phyloP scores from a whole-genome alignment of 1,140 invertebrate genomes.

The Arion vulgaris region DNA sequence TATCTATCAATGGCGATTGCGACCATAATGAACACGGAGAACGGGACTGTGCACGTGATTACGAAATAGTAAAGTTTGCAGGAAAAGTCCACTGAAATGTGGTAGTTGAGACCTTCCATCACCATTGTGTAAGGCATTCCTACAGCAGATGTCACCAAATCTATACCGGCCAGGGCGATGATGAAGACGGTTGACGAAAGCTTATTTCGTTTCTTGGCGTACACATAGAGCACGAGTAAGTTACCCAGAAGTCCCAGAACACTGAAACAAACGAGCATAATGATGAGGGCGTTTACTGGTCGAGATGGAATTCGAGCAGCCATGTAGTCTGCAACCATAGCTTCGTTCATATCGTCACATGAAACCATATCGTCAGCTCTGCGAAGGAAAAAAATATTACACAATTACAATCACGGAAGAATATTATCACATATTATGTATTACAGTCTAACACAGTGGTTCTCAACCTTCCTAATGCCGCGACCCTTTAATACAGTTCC shows the following conservation, averaged over 20 bases:
- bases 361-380: not conserved
- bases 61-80: slow-evolving; percentile 70
- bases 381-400: not conserved
- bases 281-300: slow-evolving; percentile 46
- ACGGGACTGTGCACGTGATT: slow-evolving; percentile 68
- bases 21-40: slow-evolving; percentile 71
- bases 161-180: slow-evolving; percentile 66
- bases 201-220: slow-evolving; percentile 65
- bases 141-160: slow-evolving; percentile 65
- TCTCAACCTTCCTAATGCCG: too few species aligned
- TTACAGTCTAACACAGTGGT: too few species aligned
- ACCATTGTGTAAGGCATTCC: slow-evolving; percentile 67
- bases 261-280: slow-evolving; percentile 60
- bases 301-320: not conserved
- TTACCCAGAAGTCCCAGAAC: slow-evolving; percentile 68
- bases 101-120: slow-evolving; percentile 55
- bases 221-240: slow-evolving; percentile 69
- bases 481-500: too few species aligned
- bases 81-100: slow-evolving; percentile 53
- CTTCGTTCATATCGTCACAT: slow-evolving; percentile 3
- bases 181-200: slow-evolving; percentile 71
- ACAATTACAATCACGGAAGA: too few species aligned
- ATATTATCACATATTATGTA: too few species aligned
- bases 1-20: slow-evolving; percentile 72
- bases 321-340: slow-evolving; percentile 1